Base-by-base conservation (phyloP, 64 coral and sea anemone genomes). In the Porites australiensis region DNA sequence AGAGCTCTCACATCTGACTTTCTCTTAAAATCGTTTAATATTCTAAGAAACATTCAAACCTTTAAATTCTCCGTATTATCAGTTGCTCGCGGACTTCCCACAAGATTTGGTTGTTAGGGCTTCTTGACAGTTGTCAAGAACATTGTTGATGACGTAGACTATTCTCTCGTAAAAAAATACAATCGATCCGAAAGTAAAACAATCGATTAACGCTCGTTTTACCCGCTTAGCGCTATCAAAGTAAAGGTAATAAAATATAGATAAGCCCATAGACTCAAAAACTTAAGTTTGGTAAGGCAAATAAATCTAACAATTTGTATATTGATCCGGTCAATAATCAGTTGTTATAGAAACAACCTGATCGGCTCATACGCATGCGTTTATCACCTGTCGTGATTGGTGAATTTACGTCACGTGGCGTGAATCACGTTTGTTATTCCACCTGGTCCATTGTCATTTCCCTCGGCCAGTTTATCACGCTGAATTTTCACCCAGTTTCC, bases 381-480 rank as follows among this genome's bases (percentile, higher is more conserved):
- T 2, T 4, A 5, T 15, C 19, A n/a, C 59, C 46, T 11, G 10
- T 43, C 58, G 10, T 91, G 68, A 98, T 98, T 98, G 95, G 92
- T 53, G 18, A 43, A 64, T 80, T 6, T 50, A 37, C 12, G 18
- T 74, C 95, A 98, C 95, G 92, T 98, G 95, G 72, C 73, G 45
- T 87, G 72, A 82, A 91, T 93, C 92, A 89, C 77, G 94, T 94
- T 93, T 98, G 91, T 94, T 98, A 64, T 81, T 91, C 92, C 92
- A 98, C 95, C 95, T 98, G 95, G 95, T 61, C 78, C 83, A 88
- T 98, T 98, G 95, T 96, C 87, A 96, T 86, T 90, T 94, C 83
- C 94, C 95, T 85, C 82, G 74, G 90, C 82, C 92, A 85, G 87
- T 86, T 82, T 76, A 94, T 94, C 92, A 91, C 95, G 92, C 92